Evolutionary conservation across 2,888 invertebrate genomes (phyloP), one percentile per base, ranked within the genome.

Genomic region (Aspidiotus rigidus): DNA sequence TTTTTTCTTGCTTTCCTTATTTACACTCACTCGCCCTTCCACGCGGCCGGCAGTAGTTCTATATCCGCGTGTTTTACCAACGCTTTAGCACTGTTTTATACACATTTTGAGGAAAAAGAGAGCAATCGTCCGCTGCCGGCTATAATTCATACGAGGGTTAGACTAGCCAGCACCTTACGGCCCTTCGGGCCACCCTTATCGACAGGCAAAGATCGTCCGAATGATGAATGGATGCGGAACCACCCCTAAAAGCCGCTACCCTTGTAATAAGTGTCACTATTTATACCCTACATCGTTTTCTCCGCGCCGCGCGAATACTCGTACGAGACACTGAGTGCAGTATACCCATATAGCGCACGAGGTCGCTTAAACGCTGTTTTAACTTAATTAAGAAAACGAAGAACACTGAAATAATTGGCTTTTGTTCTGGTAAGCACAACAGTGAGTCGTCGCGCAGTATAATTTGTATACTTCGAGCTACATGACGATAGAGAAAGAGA

Each of bases 151-250:
- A 66, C 57, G 64, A 66, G 66, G 66, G 66, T 62, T 66, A 66
- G 59, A 66, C 57, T 57, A 66, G 66, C 66, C 66, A 66, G 66
- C 66, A 66, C 66, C 66, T 66, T 66, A 57, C 66, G 66, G 66
- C 66, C 66, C 66, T 28, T 59, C 66, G 57, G 66, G 66, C 66
- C 66, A 66, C 69, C 57, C 69, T 69, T 69, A 69, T 69, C 69
- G 69, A 69, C 69, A 69, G 69, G 69, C 62, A 54, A 69, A 62
- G 56, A 69, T 69, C 69, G 62, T 55, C 62, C 41, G 56, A 69
- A 69, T 69, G 69, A 69, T 69, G 62, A 69, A 69, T 69, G 56
- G 60, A 44, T 53, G 16, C 28, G 59, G 66, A 66, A 44, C 66
- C 66, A 66, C 44, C 66, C 66, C 66, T 59, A 59, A 49, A 66